These are phyloP conservation scores for Hipposideros armiger DNA, from an alignment of 2,113 vertebrate genomes.

Conservation along the genomic window DNA sequence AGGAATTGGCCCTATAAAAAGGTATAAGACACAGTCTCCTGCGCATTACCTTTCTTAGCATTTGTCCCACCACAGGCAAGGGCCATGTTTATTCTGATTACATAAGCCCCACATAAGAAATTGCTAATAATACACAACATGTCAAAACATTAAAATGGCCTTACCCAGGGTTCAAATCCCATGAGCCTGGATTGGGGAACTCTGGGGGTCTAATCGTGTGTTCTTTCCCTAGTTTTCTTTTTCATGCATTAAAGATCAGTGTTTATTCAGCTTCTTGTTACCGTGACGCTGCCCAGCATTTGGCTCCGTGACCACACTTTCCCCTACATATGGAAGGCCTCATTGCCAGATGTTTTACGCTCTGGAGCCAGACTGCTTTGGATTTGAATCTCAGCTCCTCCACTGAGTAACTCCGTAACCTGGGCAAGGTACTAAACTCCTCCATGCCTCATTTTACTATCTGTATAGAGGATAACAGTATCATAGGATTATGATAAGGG, in stretches of 20 bases:
- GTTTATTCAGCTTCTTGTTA: background rate
- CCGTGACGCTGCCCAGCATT: background rate
- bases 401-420: background rate
- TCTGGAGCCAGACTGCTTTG: background rate
- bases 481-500: background rate
- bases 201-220: background rate
- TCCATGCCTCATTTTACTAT: background rate
- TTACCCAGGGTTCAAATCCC: background rate
- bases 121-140: conserved; percentile 12
- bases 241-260: background rate
- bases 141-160: background rate
- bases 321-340: background rate
- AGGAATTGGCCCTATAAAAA: background rate
- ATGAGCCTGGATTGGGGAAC: background rate
- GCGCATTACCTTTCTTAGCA: conserved; percentile 4
- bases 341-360: background rate
- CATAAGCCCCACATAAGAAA: background rate
- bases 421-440: background rate
- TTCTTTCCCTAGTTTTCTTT: background rate
- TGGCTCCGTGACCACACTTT: background rate
- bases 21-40: background rate
- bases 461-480: background rate
- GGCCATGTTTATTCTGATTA: background rate
- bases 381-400: background rate
- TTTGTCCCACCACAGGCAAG: background rate